phyloP scores from a whole-genome alignment of 2,797 vertebrate genomes.

The Liasis olivaceus region DNA sequence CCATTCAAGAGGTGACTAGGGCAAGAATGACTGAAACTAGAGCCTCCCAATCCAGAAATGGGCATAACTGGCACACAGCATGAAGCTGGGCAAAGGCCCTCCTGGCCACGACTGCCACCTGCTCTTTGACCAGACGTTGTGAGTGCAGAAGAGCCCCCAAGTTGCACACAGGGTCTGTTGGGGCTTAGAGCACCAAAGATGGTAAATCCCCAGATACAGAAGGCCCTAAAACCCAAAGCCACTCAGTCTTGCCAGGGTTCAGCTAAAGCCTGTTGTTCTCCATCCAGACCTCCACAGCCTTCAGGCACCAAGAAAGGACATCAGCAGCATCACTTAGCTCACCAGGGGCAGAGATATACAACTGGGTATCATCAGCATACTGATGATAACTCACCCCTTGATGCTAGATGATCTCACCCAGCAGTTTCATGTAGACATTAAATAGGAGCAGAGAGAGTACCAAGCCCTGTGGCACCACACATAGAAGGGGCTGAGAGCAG shows the following conservation, averaged over 20 bases:
- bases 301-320: not conserved
- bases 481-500: not conserved
- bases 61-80: not conserved
- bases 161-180: not conserved
- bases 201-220: not conserved
- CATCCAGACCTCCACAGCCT: not conserved
- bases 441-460: not conserved
- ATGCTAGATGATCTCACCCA: not conserved
- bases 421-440: not conserved
- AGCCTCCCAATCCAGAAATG: not conserved
- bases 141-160: not conserved
- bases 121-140: not conserved
- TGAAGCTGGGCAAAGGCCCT: not conserved
- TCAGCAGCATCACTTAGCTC: not conserved
- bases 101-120: not conserved
- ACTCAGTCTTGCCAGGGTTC: not conserved
- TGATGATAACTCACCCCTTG: not conserved
- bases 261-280: not conserved
- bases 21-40: not conserved
- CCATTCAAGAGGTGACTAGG: not conserved
- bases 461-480: not conserved
- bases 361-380: no score
- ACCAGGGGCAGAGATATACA: not conserved
- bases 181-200: not conserved
- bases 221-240: not conserved